Percentiles rank a stretch among this genome's conserved stretches.
Conservation (phyloP, 2,888 invertebrate species). For the Lepidocyrtoides sp. region DNA sequence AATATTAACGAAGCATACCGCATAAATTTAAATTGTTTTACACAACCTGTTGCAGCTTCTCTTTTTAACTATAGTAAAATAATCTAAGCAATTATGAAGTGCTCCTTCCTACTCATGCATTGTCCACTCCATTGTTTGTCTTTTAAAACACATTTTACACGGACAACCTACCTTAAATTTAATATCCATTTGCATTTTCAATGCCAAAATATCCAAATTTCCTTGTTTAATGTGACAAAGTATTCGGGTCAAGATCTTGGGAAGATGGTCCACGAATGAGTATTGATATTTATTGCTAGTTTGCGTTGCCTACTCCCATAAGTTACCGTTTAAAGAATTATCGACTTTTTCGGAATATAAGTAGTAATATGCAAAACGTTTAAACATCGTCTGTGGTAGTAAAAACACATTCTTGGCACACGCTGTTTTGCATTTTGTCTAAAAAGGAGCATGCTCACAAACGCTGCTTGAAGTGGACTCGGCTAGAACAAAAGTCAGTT, state of each 20-base stretch:
- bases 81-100: no score
- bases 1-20: neutral
- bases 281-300: neutral
- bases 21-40: no score
- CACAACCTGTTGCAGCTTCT: no score
- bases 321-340: no score
- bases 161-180: neutral
- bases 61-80: no score
- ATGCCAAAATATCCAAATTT: constrained; percentile 10
- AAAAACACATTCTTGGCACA: neutral
- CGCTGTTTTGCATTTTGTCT: neutral
- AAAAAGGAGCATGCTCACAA: neutral
- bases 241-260: constrained; percentile 41
- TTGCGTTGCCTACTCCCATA: neutral
- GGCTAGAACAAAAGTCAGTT: neutral
- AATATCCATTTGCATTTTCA: constrained; percentile 16
- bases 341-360: no score
- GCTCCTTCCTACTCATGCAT: neutral
- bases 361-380: neutral
- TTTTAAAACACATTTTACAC: neutral
- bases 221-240: neutral
- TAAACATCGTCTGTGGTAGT: neutral
- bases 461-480: no score
- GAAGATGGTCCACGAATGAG: neutral
- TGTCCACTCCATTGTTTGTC: neutral